Percentiles rank a stretch among this genome's conserved stretches.
Evolutionary conservation across 2,113 vertebrate genomes (phyloP).

Genomic region (Cyanocitta stelleri): DNA sequence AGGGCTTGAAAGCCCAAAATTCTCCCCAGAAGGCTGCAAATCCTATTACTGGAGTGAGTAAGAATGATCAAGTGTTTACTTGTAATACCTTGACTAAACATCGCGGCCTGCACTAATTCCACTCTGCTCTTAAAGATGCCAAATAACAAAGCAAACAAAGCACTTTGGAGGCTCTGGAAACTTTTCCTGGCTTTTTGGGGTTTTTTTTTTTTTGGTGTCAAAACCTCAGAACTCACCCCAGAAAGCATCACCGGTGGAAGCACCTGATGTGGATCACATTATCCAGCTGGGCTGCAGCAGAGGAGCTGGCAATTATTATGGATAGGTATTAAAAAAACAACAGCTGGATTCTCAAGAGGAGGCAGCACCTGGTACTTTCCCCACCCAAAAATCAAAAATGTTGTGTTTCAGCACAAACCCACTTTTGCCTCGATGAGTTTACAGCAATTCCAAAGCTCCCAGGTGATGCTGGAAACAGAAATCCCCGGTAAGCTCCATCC

Average conservation of each 20-base stretch:
- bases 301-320: neutral
- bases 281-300: neutral
- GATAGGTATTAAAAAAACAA: neutral
- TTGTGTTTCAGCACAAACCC: neutral
- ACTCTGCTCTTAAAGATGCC: neutral
- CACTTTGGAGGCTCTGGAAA: neutral
- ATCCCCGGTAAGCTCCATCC: neutral
- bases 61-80: neutral
- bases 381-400: neutral
- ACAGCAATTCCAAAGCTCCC: neutral
- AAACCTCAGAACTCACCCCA: neutral
- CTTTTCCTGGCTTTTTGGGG: neutral
- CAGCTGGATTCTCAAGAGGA: neutral
- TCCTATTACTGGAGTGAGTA: neutral
- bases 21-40: neutral
- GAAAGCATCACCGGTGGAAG: neutral
- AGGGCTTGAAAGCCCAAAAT: neutral
- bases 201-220: neutral
- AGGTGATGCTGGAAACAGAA: neutral
- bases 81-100: neutral
- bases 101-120: neutral
- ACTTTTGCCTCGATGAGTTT: rapidly evolving
- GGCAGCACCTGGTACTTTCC: rapidly evolving
- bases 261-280: neutral
- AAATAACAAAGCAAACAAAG: neutral